Conservation (phyloP, 53 echinoderm and acorn worm genomes). For the Luidia sarsii region DNA sequence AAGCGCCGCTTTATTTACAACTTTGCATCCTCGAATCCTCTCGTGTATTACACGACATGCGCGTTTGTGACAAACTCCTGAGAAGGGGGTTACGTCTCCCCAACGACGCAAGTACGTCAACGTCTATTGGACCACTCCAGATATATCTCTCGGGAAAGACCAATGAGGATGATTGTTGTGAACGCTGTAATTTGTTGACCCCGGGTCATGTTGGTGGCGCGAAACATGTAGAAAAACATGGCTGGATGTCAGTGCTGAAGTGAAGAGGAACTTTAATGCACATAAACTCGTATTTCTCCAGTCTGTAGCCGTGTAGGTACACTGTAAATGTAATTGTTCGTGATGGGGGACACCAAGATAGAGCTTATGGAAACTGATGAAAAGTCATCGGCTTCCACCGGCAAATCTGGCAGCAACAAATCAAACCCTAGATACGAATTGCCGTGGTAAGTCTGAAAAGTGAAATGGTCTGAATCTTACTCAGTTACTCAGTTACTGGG, state of each 20-base stretch:
- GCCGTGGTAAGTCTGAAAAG: slow-evolving; percentile 69
- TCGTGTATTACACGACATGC: not conserved
- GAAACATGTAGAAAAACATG: no score
- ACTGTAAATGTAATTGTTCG: no score
- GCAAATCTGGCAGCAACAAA: slow-evolving; percentile 21
- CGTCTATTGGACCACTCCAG: slow-evolving; percentile 9
- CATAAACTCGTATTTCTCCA: no score
- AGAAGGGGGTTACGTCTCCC: not conserved
- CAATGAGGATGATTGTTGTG: slow-evolving; percentile 19
- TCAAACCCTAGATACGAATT: slow-evolving; percentile 57
- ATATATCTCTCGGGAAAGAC: not conserved
- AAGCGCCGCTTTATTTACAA: no score
- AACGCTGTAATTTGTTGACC: not conserved
- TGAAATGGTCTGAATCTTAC: no score
- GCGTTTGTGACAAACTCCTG: not conserved
- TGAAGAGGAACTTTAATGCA: no score
- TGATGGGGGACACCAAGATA: slow-evolving; percentile 13
- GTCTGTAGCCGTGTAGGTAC: no score
- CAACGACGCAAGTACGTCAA: not conserved
- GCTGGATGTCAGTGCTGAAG: not conserved
- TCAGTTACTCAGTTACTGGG: no score
- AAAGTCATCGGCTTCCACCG: slow-evolving; percentile 9
- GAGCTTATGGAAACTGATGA: slow-evolving; percentile 25
- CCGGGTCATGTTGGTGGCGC: slow-evolving; percentile 37
- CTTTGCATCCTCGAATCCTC: not conserved